Conservation (phyloP, 2,888 invertebrate species). For the Agrochola circellaris region DNA sequence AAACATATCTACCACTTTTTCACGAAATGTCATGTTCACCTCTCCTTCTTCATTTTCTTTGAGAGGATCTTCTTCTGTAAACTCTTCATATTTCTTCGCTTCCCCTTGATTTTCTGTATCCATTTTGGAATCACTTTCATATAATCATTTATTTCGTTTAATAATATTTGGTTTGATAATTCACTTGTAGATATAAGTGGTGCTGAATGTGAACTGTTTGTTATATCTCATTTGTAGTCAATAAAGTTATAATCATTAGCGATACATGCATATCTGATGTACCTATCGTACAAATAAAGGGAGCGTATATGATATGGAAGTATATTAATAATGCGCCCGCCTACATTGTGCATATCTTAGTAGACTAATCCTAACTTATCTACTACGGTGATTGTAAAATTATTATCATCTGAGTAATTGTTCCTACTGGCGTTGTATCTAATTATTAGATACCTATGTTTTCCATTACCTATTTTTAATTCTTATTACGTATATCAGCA, state of each 20-base stretch:
- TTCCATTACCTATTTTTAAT: slow-evolving; percentile 12
- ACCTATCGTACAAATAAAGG: slow-evolving; percentile 32
- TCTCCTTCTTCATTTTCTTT: slow-evolving; percentile 50
- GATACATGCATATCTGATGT: slow-evolving; percentile 51
- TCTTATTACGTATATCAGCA: background rate
- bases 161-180: slow-evolving; percentile 5
- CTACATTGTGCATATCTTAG: slow-evolving; percentile 43
- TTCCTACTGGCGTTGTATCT: background rate
- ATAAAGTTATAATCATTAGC: slow-evolving; percentile 53
- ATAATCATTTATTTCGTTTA: slow-evolving; percentile 27
- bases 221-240: slow-evolving; percentile 36
- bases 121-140: slow-evolving; percentile 52
- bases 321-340: slow-evolving; percentile 22
- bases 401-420: slow-evolving; percentile 17
- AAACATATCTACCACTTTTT: slow-evolving; percentile 66
- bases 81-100: slow-evolving; percentile 38
- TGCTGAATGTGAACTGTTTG: slow-evolving; percentile 48
- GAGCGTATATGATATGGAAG: slow-evolving; percentile 38
- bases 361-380: slow-evolving; percentile 60
- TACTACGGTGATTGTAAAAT: slow-evolving; percentile 37
- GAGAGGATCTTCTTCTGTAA: slow-evolving; percentile 60
- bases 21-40: slow-evolving; percentile 67
- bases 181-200: slow-evolving; percentile 49
- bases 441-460: slow-evolving; percentile 9
- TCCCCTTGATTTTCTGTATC: slow-evolving; percentile 26